Evolutionary conservation across 2,888 invertebrate genomes (phyloP).

Genomic region (Carterocephalus palaemon): DNA sequence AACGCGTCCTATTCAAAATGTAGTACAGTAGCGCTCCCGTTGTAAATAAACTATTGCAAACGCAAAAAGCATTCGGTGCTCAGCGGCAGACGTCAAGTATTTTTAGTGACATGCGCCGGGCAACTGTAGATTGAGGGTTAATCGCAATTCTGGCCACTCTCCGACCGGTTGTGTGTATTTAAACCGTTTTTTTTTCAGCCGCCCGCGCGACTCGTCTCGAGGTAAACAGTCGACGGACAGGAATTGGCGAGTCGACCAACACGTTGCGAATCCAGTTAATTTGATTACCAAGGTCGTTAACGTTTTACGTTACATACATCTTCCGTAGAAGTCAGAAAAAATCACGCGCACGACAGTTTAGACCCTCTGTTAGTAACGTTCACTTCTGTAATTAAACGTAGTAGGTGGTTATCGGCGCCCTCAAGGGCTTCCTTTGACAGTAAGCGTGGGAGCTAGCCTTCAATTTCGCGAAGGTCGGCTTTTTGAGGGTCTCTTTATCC

Average conservation of each 20-base stretch:
- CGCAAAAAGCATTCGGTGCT: constrained; percentile 25
- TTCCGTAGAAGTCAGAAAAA: constrained; percentile 7
- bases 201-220: constrained; percentile 37
- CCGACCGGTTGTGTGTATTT: constrained; percentile 65
- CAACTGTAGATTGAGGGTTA: constrained; percentile 58
- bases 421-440: constrained; percentile 7
- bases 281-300: constrained; percentile 12
- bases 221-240: constrained; percentile 46
- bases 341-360: constrained; percentile 6
- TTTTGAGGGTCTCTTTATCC: constrained; percentile 43
- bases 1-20: constrained; percentile 25
- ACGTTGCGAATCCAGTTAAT: constrained; percentile 26
- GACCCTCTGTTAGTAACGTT: constrained; percentile 16
- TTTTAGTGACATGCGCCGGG: constrained; percentile 53
- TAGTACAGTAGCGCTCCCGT: constrained; percentile 10
- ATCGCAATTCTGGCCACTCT: constrained; percentile 65
- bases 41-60: constrained; percentile 26
- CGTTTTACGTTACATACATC: constrained; percentile 8
- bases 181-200: constrained; percentile 53
- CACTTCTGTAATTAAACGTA: constrained; percentile 1
- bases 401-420: constrained; percentile 3
- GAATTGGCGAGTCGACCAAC: constrained; percentile 42
- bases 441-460: constrained; percentile 28
- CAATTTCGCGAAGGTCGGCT: constrained; percentile 39
- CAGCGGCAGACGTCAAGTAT: constrained; percentile 39